Evolutionary conservation across 2,113 vertebrate genomes (phyloP).

Genomic region (Athene noctua): DNA sequence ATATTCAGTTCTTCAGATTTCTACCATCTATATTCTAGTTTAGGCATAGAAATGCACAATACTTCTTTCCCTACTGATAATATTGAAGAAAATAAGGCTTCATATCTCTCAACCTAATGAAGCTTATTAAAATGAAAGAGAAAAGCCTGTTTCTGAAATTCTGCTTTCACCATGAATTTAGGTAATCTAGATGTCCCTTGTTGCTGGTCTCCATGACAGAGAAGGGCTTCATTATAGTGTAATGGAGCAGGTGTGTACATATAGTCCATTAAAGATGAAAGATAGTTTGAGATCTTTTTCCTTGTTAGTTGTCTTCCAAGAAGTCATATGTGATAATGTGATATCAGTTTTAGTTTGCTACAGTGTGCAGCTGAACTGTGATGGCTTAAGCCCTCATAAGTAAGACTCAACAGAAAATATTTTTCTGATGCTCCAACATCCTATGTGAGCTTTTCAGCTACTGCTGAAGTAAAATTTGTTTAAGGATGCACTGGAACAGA

Average conservation of each 20-base stretch:
- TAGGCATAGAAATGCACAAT: neutral
- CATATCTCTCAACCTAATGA: neutral
- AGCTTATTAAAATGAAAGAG: neutral
- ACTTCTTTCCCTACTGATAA: neutral
- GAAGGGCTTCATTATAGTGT: neutral
- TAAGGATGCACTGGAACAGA: neutral
- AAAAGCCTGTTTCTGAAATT: neutral
- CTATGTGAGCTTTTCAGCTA: neutral
- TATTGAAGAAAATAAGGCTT: neutral
- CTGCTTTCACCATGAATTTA: neutral
- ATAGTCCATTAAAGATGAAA: neutral
- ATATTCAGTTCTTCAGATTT: neutral
- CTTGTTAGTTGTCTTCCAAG: neutral
- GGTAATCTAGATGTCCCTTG: neutral
- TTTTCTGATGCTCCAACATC: neutral
- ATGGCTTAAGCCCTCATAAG: neutral
- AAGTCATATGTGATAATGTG: neutral
- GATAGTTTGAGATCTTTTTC: neutral
- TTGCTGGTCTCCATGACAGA: neutral
- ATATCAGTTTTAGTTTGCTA: neutral
- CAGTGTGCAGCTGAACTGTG: neutral
- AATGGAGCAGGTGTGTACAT: neutral
- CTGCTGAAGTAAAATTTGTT: neutral
- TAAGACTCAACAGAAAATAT: neutral
- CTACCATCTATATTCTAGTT: neutral